These are phyloP conservation scores for Aphodius sticticus DNA, from an alignment of 2,888 invertebrate genomes.

Conservation along the genomic window DNA sequence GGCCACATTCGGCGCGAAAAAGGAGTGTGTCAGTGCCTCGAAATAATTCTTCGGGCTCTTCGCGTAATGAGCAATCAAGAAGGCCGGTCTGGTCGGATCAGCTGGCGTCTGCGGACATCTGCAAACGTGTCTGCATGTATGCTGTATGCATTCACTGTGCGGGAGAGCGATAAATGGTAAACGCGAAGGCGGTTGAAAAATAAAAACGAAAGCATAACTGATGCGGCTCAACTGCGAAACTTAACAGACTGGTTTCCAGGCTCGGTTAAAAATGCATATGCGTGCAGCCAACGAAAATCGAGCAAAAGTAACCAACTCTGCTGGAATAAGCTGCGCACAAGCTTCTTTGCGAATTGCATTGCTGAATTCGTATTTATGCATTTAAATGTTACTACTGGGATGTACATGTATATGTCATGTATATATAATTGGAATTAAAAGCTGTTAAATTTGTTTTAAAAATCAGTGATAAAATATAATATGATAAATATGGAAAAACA, in stretches of 20 bases:
- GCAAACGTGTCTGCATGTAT: background rate
- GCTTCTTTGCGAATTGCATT: background rate
- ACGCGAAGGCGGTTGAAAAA: background rate
- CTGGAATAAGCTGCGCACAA: background rate
- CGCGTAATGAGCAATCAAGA: background rate
- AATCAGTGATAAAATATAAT: too few species aligned
- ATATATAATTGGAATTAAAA: too few species aligned
- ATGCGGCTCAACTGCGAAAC: background rate
- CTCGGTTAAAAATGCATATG: slow-evolving; percentile 4
- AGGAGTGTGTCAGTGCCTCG: background rate
- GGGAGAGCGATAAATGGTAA: background rate
- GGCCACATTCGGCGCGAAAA: background rate
- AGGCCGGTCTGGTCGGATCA: background rate
- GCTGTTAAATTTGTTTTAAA: too few species aligned
- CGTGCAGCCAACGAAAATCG: background rate
- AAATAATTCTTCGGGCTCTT: background rate
- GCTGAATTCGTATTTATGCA: background rate
- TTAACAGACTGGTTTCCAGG: background rate
- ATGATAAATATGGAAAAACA: too few species aligned
- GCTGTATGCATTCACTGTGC: background rate
- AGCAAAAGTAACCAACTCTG: background rate
- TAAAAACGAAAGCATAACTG: slow-evolving; percentile 4
- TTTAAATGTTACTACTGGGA: background rate
- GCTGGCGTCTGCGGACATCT: background rate
- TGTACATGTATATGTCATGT: too few species aligned